Conservation (phyloP, 2,113 vertebrate genomes). For the Nettapus auritus region DNA sequence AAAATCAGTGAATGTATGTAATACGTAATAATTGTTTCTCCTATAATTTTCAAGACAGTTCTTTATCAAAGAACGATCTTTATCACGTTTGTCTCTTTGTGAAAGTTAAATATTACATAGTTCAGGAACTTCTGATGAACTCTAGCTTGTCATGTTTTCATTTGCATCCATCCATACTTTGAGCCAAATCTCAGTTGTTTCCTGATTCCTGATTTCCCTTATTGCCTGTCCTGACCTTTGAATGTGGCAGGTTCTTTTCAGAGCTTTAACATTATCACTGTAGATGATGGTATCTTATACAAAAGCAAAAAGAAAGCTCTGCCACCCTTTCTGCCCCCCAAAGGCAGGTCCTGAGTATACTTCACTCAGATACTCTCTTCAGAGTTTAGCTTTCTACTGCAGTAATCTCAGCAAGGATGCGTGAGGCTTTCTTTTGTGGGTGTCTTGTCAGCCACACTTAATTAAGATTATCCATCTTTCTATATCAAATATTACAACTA, state of each 20-base stretch:
- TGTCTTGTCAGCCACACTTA: neutral
- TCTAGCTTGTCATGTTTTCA: neutral
- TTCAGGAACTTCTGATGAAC: neutral
- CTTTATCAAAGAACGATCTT: neutral
- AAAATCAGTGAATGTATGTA: neutral
- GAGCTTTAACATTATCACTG: neutral
- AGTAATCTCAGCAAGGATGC: neutral
- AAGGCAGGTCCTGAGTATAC: neutral
- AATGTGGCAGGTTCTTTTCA: neutral
- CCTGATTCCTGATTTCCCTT: neutral
- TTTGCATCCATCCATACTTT: neutral
- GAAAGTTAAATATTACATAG: neutral
- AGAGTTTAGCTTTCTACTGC: neutral
- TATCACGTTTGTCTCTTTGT: neutral
- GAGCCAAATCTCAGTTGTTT: neutral
- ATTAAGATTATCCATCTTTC: neutral
- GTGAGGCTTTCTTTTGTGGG: neutral
- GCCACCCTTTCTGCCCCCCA: fast-evolving
- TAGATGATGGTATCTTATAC: neutral
- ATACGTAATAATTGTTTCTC: neutral
- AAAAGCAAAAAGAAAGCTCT: neutral
- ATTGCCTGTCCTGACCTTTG: neutral
- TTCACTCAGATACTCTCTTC: neutral
- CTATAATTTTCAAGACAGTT: neutral
- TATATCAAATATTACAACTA: neutral